Percentiles rank a stretch among this genome's conserved stretches.
phyloP scores from a whole-genome alignment of 2,113 vertebrate genomes.

The Triplophysa siluroides region DNA sequence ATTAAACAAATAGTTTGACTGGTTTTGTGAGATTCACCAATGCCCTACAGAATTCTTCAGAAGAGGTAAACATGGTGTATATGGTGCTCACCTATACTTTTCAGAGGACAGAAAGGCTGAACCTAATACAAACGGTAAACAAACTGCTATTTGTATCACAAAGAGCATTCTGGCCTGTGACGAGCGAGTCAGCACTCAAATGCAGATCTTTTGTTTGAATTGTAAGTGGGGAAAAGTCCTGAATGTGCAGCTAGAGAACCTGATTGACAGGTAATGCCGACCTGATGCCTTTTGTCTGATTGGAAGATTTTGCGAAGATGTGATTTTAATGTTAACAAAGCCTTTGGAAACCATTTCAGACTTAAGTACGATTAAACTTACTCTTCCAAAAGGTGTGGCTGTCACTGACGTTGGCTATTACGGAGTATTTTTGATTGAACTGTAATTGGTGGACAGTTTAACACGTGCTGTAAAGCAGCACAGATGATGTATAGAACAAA shows the following conservation, averaged over 20 bases:
- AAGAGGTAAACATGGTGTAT: not conserved
- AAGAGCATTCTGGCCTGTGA: conserved; percentile 6
- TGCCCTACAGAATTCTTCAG: not conserved
- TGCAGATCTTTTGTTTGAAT: conserved; percentile 20
- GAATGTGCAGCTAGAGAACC: conserved; percentile 19
- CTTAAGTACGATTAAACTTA: conserved; percentile 61
- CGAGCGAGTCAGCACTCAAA: not conserved
- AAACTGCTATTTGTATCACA: not conserved
- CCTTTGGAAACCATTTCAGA: conserved; percentile 56
- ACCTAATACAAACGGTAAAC: not conserved
- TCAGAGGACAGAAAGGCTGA: not conserved
- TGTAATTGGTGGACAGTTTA: too few species aligned
- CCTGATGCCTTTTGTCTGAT: not conserved
- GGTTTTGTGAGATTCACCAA: not conserved
- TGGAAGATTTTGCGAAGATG: conserved; percentile 44
- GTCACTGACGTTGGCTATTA: not conserved
- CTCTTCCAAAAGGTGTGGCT: conserved; percentile 58
- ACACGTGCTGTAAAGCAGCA: too few species aligned
- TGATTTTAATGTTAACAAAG: conserved; percentile 57
- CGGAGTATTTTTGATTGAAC: too few species aligned
- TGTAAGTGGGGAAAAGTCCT: conserved; percentile 22
- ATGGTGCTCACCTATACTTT: not conserved
- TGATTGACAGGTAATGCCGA: conserved; percentile 7
- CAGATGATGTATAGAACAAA: too few species aligned
- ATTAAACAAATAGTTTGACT: not conserved